phyloP scores from a whole-genome alignment of 2,888 invertebrate species.

The Neoaliturus tenellus region DNA sequence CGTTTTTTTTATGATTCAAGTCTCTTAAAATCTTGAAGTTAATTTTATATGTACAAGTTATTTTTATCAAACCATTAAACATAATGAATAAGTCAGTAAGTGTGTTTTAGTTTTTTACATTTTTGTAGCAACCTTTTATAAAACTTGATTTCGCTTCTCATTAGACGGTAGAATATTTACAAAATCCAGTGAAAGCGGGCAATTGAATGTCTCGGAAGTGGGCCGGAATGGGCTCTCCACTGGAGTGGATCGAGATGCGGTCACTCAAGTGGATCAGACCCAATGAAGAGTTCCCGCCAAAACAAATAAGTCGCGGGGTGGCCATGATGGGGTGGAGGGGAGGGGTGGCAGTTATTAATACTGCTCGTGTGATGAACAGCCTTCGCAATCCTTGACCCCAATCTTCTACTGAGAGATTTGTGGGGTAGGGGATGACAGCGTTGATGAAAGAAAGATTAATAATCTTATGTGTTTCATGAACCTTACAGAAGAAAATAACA shows the following conservation, averaged over 20 bases:
- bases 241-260: conserved; percentile 36
- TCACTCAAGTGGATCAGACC: conserved; percentile 29
- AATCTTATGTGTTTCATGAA: no score
- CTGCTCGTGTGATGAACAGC: conserved; percentile 40
- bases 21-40: no score
- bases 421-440: not conserved
- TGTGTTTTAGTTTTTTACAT: no score
- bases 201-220: not conserved
- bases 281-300: conserved; percentile 51
- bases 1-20: no score
- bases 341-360: conserved; percentile 45
- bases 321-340: not conserved
- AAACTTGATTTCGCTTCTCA: no score
- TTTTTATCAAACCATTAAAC: no score
- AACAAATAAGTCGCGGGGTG: conserved; percentile 46
- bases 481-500: no score
- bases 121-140: no score
- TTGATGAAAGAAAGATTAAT: not conserved
- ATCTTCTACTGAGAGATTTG: conserved; percentile 27
- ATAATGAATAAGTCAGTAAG: no score
- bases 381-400: conserved; percentile 35
- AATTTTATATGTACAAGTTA: no score
- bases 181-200: not conserved
- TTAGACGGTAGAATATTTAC: not conserved
- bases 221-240: not conserved